Conservation (phyloP, 2,113 vertebrate species). For the Proterorhinus semilunaris region DNA sequence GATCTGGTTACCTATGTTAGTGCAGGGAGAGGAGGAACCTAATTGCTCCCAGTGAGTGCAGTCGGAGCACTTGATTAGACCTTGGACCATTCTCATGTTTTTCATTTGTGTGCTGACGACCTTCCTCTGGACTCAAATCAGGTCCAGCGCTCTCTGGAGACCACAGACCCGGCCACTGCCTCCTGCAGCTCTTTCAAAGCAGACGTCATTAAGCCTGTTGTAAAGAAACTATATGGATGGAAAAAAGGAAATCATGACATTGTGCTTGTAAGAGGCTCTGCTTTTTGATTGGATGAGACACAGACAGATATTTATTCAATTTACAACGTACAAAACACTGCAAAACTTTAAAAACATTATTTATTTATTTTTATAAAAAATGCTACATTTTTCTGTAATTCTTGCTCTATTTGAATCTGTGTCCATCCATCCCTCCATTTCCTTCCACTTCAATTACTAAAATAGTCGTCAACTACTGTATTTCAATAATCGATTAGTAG, state of each 20-base stretch:
- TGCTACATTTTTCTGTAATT: too few species aligned
- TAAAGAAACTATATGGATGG: constrained; percentile 14
- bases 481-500: too few species aligned
- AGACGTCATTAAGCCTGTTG: constrained; percentile 30
- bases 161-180: constrained; percentile 65
- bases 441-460: too few species aligned
- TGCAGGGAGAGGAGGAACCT: constrained; percentile 66
- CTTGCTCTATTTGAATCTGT: too few species aligned
- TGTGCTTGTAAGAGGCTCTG: background rate
- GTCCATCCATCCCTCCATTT: too few species aligned
- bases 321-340: too few species aligned
- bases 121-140: constrained; percentile 75
- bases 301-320: too few species aligned
- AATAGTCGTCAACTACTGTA: too few species aligned
- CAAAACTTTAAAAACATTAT: too few species aligned
- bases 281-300: too few species aligned
- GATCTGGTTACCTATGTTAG: constrained; percentile 78
- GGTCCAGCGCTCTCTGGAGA: constrained; percentile 67
- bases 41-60: constrained; percentile 78
- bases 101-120: constrained; percentile 79
- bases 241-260: constrained; percentile 1
- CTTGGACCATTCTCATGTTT: constrained; percentile 79
- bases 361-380: too few species aligned
- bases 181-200: constrained; percentile 58
- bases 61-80: constrained; percentile 80